These are phyloP conservation scores for Menura novaehollandiae DNA, from an alignment of 2,113 vertebrate genomes.

Conservation along the genomic window DNA sequence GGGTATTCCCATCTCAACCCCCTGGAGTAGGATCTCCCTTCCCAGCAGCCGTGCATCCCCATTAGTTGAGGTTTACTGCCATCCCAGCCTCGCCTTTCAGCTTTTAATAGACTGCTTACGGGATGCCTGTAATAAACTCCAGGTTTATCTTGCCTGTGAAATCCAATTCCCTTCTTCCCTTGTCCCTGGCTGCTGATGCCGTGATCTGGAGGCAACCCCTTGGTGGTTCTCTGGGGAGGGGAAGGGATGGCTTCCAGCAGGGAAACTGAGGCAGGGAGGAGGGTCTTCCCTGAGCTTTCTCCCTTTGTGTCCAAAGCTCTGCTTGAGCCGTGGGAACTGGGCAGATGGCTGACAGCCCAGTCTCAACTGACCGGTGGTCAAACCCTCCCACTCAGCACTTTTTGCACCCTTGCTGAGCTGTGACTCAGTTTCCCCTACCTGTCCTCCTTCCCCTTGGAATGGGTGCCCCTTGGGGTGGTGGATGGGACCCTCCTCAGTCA, in stretches of 20 bases:
- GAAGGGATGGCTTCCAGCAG: neutral
- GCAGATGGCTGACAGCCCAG: neutral
- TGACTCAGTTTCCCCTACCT: neutral
- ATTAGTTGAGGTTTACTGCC: slow-evolving; percentile 35
- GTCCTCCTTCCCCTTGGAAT: neutral
- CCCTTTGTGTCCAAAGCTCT: fast-evolving
- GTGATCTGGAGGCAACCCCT: neutral
- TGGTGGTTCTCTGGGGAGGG: fast-evolving
- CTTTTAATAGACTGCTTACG: slow-evolving; percentile 57
- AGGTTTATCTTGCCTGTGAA: slow-evolving; percentile 60
- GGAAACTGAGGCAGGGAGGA: neutral
- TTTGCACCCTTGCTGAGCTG: neutral
- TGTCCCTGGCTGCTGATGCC: neutral
- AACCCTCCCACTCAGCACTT: neutral
- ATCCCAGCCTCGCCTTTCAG: neutral
- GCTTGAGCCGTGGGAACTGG: fast-evolving
- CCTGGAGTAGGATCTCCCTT: neutral
- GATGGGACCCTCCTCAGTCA: neutral
- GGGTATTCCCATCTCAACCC: neutral
- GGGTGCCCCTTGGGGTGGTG: neutral
- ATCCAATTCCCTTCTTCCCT: slow-evolving; percentile 30
- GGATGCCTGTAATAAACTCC: slow-evolving; percentile 29
- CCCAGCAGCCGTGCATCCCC: neutral
- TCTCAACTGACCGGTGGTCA: too few species aligned
- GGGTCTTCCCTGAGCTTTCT: neutral